These are phyloP conservation scores for Aphis craccivora DNA, from an alignment of 1,140 invertebrate species.

Conservation along the genomic window DNA sequence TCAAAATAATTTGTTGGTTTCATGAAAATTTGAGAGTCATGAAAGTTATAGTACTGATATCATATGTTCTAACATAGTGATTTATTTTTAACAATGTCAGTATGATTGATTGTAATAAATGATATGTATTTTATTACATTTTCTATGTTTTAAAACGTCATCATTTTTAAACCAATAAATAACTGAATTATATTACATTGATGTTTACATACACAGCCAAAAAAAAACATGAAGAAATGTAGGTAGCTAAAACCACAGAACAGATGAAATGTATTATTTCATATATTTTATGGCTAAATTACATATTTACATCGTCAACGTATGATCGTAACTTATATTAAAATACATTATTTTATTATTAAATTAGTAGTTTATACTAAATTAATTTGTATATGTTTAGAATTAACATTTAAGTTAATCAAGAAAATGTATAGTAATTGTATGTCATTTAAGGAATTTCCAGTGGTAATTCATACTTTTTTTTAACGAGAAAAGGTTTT, in stretches of 20 bases:
- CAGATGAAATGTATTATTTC: too few species aligned
- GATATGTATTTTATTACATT: background rate
- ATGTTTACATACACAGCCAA: background rate
- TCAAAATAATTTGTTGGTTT: background rate
- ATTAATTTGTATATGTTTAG: background rate
- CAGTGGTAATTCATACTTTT: too few species aligned
- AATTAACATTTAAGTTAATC: background rate
- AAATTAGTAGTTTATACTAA: background rate
- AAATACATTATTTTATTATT: background rate
- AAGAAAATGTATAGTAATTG: too few species aligned
- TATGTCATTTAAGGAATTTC: too few species aligned
- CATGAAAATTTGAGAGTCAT: background rate
- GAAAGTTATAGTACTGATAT: background rate
- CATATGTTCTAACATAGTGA: background rate
- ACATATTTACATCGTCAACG: background rate
- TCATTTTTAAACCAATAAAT: background rate
- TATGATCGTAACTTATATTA: background rate
- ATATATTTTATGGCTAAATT: background rate
- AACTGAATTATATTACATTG: background rate
- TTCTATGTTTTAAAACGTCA: background rate
- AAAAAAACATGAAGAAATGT: background rate
- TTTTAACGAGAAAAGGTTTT: too few species aligned
- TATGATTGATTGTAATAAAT: background rate
- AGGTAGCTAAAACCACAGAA: background rate
- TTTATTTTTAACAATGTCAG: background rate